Base-by-base conservation (phyloP, 2,113 vertebrate species). In the Tetraodon nigroviridis region DNA sequence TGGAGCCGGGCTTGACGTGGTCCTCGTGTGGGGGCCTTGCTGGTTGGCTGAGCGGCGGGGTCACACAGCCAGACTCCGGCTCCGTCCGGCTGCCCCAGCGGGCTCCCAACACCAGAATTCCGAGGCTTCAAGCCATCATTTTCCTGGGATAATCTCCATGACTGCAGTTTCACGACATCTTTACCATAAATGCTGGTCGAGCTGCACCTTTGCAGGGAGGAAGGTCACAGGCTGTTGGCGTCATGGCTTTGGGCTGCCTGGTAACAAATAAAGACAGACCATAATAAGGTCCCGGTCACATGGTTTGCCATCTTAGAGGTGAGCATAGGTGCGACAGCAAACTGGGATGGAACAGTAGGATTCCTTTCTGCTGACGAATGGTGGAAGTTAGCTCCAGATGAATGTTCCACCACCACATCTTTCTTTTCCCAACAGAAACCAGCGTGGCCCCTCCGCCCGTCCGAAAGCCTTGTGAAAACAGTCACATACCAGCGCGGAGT, bases 391-490 rank as follows among this genome's bases (percentile, higher is more conserved):
- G 2, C 32, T 12, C 32, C 32, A 12, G 3, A 37, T 37, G 6
- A 37, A 8, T 12, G 11, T 37, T 37, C 32, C 3, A 7, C 47
- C 63, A 58, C 22, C 8, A 5, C 49, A 46, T 52, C 10, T 68
- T 70, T 32, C 24, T 55, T 55, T 57, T 4, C 3, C 51, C 42
- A 74, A 70, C 65, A 59, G 69, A 8, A 56, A 63, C 29, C 29
- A 46, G 50, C 13, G 49, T 69, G 75, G 71, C 78, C 73, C 73
- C 55, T 53, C 58, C 65, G 62, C 53, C 6, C 12, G 80, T 79
- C 65, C 50, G 32, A 75, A 80, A 69, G 37, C 60, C 75, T 73
- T 64, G 69, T 66, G 73, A 76, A 76, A 83, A 77, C 61, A 67
- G 70, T 73, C 47, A 68, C 72, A 78, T 71, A 67, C n/a, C 45